Percentiles rank a stretch among this genome's conserved stretches.
Evolutionary conservation across 2,113 vertebrate genomes (phyloP).

Genomic region (Psilopsiagon aymara): DNA sequence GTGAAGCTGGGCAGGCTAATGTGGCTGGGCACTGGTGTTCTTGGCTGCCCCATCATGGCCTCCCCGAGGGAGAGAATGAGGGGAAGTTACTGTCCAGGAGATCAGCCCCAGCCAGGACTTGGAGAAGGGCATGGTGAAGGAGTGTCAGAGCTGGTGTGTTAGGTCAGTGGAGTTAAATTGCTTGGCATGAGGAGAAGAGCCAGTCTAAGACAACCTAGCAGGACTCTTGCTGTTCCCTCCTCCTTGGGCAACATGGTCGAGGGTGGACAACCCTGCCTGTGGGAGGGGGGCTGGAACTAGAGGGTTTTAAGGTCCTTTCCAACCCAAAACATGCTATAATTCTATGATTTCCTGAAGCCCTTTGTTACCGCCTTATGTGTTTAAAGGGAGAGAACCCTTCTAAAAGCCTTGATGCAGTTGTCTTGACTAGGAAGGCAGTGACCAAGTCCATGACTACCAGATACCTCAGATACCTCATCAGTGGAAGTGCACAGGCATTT

Average conservation of each 20-base stretch:
- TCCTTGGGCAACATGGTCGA: not conserved
- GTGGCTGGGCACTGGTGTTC: not conserved
- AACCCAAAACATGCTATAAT: not conserved
- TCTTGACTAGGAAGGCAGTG: not conserved
- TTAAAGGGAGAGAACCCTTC: not conserved
- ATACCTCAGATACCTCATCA: not conserved
- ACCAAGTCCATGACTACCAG: rapidly evolving
- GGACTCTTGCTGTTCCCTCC: not conserved
- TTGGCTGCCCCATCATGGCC: not conserved
- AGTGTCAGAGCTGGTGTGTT: not conserved
- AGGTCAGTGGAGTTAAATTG: not conserved
- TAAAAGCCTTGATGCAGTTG: rapidly evolving
- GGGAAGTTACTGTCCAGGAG: too few species aligned
- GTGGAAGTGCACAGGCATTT: rapidly evolving
- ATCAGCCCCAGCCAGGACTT: too few species aligned
- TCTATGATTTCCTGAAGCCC: not conserved
- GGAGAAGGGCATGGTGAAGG: rapidly evolving
- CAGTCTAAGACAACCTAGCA: rapidly evolving
- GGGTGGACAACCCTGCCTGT: not conserved
- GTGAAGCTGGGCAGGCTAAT: not conserved
- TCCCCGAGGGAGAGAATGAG: not conserved
- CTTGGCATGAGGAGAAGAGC: not conserved
- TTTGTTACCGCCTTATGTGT: rapidly evolving
- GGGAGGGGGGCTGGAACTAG: not conserved
- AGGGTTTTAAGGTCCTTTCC: not conserved